Conservation (phyloP, 1,140 invertebrate genomes). For the Polyergus mexicanus region DNA sequence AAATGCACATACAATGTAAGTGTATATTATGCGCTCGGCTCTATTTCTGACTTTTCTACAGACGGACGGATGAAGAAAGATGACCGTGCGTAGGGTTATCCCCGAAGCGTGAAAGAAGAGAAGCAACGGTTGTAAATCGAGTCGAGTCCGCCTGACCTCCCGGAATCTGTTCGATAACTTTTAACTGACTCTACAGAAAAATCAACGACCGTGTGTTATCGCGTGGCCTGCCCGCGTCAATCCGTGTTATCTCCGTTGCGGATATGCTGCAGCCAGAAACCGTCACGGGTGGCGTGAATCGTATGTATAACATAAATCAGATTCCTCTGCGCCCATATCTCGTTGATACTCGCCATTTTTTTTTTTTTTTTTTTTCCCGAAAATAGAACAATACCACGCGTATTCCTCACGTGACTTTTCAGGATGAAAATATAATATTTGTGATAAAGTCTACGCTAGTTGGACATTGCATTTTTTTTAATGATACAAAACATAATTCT, state of each 20-base stretch:
- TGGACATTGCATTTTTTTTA: background rate
- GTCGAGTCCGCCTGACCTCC: conserved; percentile 54
- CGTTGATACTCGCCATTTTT: background rate
- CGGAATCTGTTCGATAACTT: conserved; percentile 69
- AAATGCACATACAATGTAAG: background rate
- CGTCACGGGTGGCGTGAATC: conserved; percentile 34
- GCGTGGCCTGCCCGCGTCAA: conserved; percentile 62
- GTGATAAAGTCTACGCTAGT: too few relatives aligned
- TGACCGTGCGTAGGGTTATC: conserved; percentile 27
- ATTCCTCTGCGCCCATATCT: conserved; percentile 1
- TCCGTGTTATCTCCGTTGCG: conserved; percentile 58
- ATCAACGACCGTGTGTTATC: conserved; percentile 60
- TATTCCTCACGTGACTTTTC: background rate
- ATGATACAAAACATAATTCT: background rate
- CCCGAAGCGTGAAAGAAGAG: conserved; percentile 22
- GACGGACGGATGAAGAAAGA: background rate
- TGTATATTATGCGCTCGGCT: background rate
- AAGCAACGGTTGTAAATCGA: conserved; percentile 24
- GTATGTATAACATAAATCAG: conserved; percentile 26
- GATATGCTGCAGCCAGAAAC: conserved; percentile 11
- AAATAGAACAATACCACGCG: background rate
- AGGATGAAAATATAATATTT: too few relatives aligned
- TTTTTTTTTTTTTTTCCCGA: background rate
- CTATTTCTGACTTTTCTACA: conserved; percentile 42
- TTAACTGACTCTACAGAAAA: conserved; percentile 63